phyloP scores from a whole-genome alignment of 2,113 vertebrate genomes.

The Clarias macrocephalus region DNA sequence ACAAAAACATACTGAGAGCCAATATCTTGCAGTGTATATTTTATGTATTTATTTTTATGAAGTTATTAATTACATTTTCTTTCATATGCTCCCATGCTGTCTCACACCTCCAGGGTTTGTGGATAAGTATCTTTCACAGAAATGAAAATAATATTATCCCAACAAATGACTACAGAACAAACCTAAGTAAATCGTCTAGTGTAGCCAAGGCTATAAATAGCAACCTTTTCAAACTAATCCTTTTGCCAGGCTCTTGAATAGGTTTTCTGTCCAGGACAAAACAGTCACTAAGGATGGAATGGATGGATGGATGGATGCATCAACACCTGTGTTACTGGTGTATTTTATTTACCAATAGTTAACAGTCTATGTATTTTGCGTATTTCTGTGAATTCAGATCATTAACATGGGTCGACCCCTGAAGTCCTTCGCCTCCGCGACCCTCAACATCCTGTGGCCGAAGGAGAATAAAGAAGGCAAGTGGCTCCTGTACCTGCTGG shows the following conservation, averaged over 20 bases:
- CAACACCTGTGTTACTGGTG: background rate
- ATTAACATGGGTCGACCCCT: constrained; percentile 86
- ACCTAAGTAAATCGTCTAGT: background rate
- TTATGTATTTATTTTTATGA: no score
- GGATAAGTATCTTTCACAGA: background rate
- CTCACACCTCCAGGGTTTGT: no score
- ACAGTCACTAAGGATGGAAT: background rate
- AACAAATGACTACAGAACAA: background rate
- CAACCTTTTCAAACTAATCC: background rate
- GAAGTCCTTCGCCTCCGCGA: constrained; percentile 83
- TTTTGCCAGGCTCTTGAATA: background rate
- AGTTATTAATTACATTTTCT: no score
- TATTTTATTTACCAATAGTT: background rate
- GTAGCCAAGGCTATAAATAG: background rate
- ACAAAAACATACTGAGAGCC: no score
- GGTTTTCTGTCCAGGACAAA: background rate
- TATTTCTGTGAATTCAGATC: constrained; percentile 69
- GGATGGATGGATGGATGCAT: background rate
- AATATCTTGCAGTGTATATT: no score
- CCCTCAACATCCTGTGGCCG: constrained; percentile 87
- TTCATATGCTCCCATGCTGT: no score
- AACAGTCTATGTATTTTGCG: background rate
- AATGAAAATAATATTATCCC: background rate
- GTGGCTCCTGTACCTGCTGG: constrained; percentile 88
- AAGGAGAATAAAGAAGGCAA: constrained; percentile 84